phyloP scores from a whole-genome alignment of 2,888 invertebrate genomes.

The Elegia similella region DNA sequence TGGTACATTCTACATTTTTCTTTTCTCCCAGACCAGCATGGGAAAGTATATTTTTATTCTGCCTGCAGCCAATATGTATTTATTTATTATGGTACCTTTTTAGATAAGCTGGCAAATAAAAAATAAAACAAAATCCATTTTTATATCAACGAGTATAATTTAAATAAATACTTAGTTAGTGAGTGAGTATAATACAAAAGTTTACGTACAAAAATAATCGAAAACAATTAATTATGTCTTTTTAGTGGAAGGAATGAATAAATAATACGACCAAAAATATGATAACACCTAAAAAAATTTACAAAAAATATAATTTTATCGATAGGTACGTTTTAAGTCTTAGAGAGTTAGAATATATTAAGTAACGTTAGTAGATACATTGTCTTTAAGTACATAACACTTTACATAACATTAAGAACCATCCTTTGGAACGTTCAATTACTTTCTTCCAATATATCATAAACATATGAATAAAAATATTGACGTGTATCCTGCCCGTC shows the following conservation, averaged over 20 bases:
- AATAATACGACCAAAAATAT: conserved; percentile 30
- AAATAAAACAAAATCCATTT: conserved; percentile 6
- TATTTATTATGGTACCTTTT: too few species aligned
- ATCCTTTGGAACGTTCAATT: too few species aligned
- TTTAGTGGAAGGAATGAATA: conserved; percentile 69
- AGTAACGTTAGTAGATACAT: conserved; percentile 13
- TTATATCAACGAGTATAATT: conserved; percentile 31
- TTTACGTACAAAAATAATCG: conserved; percentile 42
- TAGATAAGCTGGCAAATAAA: too few species aligned
- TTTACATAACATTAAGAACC: too few species aligned
- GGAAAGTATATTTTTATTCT: too few species aligned
- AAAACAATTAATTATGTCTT: conserved; percentile 54
- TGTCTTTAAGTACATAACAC: not conserved
- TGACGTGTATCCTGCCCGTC: too few species aligned
- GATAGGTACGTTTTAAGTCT: conserved; percentile 1
- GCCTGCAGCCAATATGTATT: too few species aligned
- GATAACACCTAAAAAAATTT: conserved; percentile 21
- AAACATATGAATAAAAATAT: too few species aligned
- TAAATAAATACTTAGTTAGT: conserved; percentile 28
- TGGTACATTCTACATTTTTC: too few species aligned
- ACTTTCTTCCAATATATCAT: too few species aligned
- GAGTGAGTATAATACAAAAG: conserved; percentile 26
- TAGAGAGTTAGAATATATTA: conserved; percentile 12
- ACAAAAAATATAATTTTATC: conserved; percentile 19
- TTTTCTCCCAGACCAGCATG: too few species aligned